Evolutionary conservation across 2,113 vertebrate species (phyloP), one percentile per base, ranked within the genome.

Genomic region (Pelodiscus sinensis): DNA sequence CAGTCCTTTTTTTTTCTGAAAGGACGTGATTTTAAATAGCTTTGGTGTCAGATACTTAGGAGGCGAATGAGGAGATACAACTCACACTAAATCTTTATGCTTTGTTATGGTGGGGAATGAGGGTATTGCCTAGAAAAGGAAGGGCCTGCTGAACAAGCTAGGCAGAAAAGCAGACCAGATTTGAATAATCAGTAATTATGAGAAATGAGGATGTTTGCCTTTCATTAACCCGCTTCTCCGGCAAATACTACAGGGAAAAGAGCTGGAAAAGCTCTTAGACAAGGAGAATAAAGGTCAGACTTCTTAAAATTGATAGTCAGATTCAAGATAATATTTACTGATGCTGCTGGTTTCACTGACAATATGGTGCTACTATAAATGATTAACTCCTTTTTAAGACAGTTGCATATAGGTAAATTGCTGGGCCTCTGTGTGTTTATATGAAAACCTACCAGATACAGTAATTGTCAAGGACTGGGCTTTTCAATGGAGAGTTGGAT

Each of bases 381-480:
- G 96, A 96, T 8, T 88, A 2, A 88, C 78, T 90, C 93, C 95
- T 91, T 95, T 96, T 97, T 95, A 96, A 96, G 95, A 92, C 94
- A 95, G 94, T 96, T 96, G 94, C 94, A 93, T 95, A 92, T 78
- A 78, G 44, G 96, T 92, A 93, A 92, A 93, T 94, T 97, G 95
- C 80, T 94, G 44, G 92, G 94, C 91, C 96, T 52, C 86, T 22
- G 19, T 96, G 84, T 58, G 93, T 65, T 92, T 84, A 52, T 81
- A 65, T 92, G 93, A 90, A 91, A 31, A 81, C 95, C 95, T 96
- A 86, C 84, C 12, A 84, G 62, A 91, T 58, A 84, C 55, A 92
- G 93, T 29, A 90, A 79, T 44, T 90, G 89, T 14, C 27, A 12
- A 29, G 27, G 60, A 29, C 25, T 29, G 27, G 25, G 27, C 29